Percentiles rank a stretch among this genome's conserved stretches.
These are phyloP conservation scores for Eulemur rufifrons DNA, from an alignment of 2,113 vertebrate species.

Conservation along the genomic window DNA sequence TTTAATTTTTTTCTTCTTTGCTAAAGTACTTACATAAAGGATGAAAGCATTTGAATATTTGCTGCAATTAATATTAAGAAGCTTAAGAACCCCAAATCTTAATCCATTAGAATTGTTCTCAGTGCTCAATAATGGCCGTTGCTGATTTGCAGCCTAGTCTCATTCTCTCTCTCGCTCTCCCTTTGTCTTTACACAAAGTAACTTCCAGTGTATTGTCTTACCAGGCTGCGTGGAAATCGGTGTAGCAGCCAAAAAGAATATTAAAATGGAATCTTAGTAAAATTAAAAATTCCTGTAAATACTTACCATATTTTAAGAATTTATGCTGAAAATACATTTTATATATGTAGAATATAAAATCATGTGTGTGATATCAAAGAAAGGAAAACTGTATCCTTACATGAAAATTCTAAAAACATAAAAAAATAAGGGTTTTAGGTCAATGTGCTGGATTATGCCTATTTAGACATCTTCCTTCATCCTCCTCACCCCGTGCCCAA, in stretches of 20 bases:
- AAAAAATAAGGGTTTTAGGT: neutral
- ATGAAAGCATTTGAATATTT: neutral
- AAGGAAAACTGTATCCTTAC: neutral
- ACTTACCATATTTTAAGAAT: neutral
- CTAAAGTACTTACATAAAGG: neutral
- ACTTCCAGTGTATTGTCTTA: neutral
- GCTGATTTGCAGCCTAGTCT: neutral
- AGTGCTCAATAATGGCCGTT: neutral
- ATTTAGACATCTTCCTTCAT: neutral
- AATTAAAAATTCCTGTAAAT: neutral
- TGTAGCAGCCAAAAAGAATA: neutral
- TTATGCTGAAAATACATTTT: neutral
- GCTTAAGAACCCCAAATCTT: neutral
- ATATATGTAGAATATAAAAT: neutral
- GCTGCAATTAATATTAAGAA: constrained; percentile 13
- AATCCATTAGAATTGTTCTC: neutral
- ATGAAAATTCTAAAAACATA: neutral
- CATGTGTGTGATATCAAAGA: neutral
- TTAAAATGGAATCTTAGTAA: neutral
- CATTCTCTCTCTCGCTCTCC: neutral
- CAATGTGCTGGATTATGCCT: neutral
- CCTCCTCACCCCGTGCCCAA: neutral
- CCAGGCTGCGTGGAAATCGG: neutral
- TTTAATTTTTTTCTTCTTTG: neutral
- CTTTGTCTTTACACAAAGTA: neutral